These are phyloP conservation scores for Harmothoe impar DNA, from an alignment of 2,888 invertebrate species.

Conservation along the genomic window DNA sequence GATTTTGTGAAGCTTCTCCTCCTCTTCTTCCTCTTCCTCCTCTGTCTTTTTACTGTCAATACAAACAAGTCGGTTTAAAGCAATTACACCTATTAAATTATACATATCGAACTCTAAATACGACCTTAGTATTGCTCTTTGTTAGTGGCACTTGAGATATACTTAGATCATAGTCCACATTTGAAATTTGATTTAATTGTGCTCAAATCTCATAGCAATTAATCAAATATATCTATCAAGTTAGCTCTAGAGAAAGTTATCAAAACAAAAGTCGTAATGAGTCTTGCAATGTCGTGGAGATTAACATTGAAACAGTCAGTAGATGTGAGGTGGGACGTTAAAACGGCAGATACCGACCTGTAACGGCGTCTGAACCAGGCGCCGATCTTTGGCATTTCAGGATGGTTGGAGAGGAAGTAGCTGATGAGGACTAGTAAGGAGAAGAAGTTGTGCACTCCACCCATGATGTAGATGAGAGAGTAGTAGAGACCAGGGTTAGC, in stretches of 20 bases:
- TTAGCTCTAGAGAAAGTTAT: too few species aligned
- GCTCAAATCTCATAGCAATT: too few species aligned
- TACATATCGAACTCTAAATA: background rate
- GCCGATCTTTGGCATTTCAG: slow-evolving; percentile 76
- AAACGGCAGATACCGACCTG: background rate
- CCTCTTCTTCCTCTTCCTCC: slow-evolving; percentile 78
- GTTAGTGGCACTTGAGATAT: too few species aligned
- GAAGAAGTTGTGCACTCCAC: slow-evolving; percentile 80
- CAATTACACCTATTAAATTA: background rate
- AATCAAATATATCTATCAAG: too few species aligned
- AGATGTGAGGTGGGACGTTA: too few species aligned
- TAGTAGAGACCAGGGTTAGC: slow-evolving; percentile 73
- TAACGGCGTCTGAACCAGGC: slow-evolving; percentile 17
- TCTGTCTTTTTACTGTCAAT: slow-evolving; percentile 66
- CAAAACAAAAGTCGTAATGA: too few species aligned
- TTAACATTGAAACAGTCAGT: too few species aligned
- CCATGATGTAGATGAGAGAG: slow-evolving; percentile 77
- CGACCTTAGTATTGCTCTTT: too few species aligned
- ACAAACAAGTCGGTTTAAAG: background rate
- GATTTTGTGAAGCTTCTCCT: slow-evolving; percentile 65
- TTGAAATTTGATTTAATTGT: too few species aligned
- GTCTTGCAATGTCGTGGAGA: too few species aligned
- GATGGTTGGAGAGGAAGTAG: slow-evolving; percentile 83
- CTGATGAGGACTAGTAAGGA: slow-evolving; percentile 80
- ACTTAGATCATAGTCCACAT: too few species aligned